Conservation (phyloP, 2,113 vertebrate genomes). For the Pungitius pungitius region DNA sequence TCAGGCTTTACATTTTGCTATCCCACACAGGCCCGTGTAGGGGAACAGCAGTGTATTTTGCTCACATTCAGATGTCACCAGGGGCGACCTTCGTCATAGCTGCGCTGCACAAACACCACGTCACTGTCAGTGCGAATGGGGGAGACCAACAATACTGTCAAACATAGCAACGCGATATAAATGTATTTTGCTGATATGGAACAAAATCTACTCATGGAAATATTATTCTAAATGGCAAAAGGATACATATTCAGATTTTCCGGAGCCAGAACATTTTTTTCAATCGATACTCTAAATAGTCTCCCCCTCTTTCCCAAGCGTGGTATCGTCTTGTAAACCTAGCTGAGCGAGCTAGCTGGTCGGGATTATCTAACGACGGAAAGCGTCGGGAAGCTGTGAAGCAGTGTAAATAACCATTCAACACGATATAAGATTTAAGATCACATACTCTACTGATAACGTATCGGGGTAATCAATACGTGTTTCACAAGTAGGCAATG, state of each 20-base stretch:
- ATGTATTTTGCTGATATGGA: rapidly evolving
- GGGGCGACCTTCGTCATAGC: conserved; percentile 48
- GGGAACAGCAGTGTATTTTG: not conserved
- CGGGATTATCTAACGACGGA: conserved; percentile 35
- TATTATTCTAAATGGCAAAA: rapidly evolving
- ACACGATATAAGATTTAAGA: not conserved
- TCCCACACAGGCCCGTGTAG: not conserved
- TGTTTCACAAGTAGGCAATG: conserved; percentile 74
- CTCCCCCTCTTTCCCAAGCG: not conserved
- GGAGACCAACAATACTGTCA: rapidly evolving
- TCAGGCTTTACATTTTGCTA: not conserved
- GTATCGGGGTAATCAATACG: not conserved
- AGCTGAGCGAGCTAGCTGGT: conserved; percentile 30
- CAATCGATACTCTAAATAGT: rapidly evolving
- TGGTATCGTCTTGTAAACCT: conserved; percentile 65
- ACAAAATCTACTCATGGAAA: rapidly evolving
- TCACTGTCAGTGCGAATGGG: conserved; percentile 41
- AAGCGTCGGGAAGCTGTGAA: conserved; percentile 5
- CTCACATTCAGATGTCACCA: conserved; percentile 49
- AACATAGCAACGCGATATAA: not conserved
- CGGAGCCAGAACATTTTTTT: rapidly evolving
- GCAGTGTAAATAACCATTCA: conserved; percentile 21
- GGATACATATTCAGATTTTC: rapidly evolving
- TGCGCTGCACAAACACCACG: conserved; percentile 55
- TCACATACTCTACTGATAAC: not conserved